Base-by-base conservation (phyloP, 2,888 invertebrate genomes). In the Acanthococcus lagerstroemiae region DNA sequence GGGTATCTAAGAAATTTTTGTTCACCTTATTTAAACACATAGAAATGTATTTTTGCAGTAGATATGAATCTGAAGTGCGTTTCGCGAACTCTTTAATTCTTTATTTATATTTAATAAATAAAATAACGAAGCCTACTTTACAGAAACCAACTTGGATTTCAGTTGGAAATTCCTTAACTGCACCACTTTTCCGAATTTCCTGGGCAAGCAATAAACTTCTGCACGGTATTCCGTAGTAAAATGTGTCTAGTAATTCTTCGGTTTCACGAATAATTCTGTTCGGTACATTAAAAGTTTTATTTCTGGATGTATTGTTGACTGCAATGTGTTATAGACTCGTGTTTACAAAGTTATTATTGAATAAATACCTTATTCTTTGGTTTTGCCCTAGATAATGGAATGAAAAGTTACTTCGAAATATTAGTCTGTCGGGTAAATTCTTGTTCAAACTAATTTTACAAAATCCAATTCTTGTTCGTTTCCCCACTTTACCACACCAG, bases 161-260 rank as follows among this genome's bases (percentile, higher is more conserved):
- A 69, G 79, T 81, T 67, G 74, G 76, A 69, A 81, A 76, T 15
- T 74, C 70, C 55, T 74, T 73, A 17, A 83, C 75, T 60, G 74
- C 71, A 0, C 72, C 69, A 19, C 80, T 69, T 46, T 77, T 72
- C 66, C 73, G 75, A 4, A 83, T 71, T 19, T 74, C 69, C 55
- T 73, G 69, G 17, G 82, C 80, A 24, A 83, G 73, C 60, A 82
- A 76, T 37, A 77, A 77, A 6, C 83, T 83, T 66, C 78, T 75
- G 71, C 84, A 85, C 0, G 84, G 83, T 50, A 84, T 75, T 25
- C 83, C 82, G 57, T 76, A 77, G 68, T 77, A 76, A 75, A 81
- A 82, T 68, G 78, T 72, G 50, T 72, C 72, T 45, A 80, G 69
- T 12, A 79, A 26, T 21, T 50, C 25, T 30, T 50, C 57, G 1